Evolutionary conservation across 2,888 invertebrate species (phyloP), one percentile per base, ranked within the genome.

Genomic region (Eudasyphora cyanicolor): DNA sequence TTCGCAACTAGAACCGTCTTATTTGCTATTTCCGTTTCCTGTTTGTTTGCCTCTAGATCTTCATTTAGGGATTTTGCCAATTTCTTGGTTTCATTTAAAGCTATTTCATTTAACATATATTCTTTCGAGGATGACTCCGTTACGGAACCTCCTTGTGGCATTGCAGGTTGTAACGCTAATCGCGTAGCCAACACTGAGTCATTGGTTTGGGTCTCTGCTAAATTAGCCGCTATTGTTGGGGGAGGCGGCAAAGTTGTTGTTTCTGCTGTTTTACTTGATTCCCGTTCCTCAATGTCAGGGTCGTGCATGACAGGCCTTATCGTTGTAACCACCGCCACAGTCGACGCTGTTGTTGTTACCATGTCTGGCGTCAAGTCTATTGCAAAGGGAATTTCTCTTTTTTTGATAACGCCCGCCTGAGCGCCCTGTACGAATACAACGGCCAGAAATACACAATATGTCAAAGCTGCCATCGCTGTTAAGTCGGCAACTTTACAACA

Each of bases 391-490:
- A 32, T 70, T 21, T 78, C 80, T 19, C 69, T 77, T 19, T 84
- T 82, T 51, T 84, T 85, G 21, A 85, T 78, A 70, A 85, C 78
- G 19, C 70, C 84, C 17, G 82, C 78, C 29, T 70, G 60, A n/a
- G 38, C n/a, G n/a, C n/a, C 17, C 2, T 32, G 3, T 4, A 74
- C 10, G 0, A 64, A n/a, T 14, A 67, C 12, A 2, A 12, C 64
- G 2, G 42, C 12, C 42, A 38, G 14, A 12, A 67, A 10, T 35
- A 67, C 21, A 21, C 42, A 24, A 38, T 21, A 38, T 24, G 67
- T 24, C 42, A 67, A 42, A 38, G 67, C n/a, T n/a, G n/a, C 21
- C 42, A 38, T 67, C 14, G 24, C n/a, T n/a, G 45, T 2, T 38
- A 10, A n/a, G 6, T 12, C 38, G 14, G 2, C n/a, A n/a, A 1